phyloP scores from a whole-genome alignment of 1,140 invertebrate genomes.

The Bursaphelenchus mucronatus region DNA sequence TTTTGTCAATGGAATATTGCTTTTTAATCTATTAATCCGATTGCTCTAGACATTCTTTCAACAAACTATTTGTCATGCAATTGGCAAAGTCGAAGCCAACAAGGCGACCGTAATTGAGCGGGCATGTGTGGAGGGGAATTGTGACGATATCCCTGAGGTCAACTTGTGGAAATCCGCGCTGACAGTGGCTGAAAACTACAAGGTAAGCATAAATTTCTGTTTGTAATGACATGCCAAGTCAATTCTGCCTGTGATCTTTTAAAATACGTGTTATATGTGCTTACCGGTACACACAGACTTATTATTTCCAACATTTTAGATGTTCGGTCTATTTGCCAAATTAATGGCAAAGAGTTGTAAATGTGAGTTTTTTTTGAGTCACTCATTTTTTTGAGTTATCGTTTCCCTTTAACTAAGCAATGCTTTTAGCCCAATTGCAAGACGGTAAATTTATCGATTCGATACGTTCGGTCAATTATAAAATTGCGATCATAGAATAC shows the following conservation, averaged over 20 bases:
- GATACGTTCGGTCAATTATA: conserved; percentile 37
- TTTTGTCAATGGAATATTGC: not conserved
- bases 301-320: not conserved
- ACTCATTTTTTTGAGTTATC: not conserved
- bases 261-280: not conserved
- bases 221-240: no score
- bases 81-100: not conserved
- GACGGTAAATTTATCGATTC: conserved; percentile 13
- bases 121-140: not conserved
- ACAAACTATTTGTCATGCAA: not conserved
- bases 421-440: not conserved
- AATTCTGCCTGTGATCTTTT: no score
- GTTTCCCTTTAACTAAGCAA: not conserved
- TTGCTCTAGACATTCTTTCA: not conserved
- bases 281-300: no score
- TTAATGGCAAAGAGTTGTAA: no score
- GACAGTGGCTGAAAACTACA: no score
- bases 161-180: not conserved
- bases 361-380: not conserved
- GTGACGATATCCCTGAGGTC: not conserved
- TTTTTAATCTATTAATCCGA: not conserved
- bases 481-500: conserved; percentile 32
- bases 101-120: not conserved
- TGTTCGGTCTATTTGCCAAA: not conserved
- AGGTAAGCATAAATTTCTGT: no score